These are phyloP conservation scores for Abscondita cerata DNA, from an alignment of 2,888 invertebrate species.

Conservation along the genomic window DNA sequence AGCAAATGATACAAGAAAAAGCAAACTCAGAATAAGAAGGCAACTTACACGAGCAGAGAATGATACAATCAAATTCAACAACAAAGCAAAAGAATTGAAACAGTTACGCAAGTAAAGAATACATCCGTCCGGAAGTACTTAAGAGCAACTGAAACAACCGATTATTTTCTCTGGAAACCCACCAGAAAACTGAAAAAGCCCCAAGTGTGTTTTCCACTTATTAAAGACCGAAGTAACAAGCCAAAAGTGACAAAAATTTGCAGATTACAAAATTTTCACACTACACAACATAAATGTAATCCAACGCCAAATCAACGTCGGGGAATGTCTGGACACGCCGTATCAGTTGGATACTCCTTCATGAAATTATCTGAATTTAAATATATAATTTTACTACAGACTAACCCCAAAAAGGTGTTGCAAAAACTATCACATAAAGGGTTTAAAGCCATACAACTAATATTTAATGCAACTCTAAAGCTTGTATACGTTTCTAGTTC, in stretches of 20 bases:
- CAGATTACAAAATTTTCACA: not conserved
- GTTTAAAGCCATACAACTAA: not conserved
- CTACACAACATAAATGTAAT: not conserved
- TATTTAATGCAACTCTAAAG: not conserved
- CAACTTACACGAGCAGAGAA: not conserved
- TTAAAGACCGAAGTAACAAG: not conserved
- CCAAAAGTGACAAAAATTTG: not conserved
- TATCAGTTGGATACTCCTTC: not conserved
- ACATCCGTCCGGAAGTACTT: not conserved
- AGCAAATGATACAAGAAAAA: not conserved
- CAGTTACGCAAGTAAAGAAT: not conserved
- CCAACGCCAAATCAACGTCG: not conserved
- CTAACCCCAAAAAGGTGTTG: not conserved
- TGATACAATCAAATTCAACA: not conserved
- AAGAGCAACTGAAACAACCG: not conserved
- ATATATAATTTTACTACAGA: not conserved
- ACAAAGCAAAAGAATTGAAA: not conserved
- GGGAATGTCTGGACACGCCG: not conserved
- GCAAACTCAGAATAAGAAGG: not conserved
- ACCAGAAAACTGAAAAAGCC: slow-evolving; percentile 6
- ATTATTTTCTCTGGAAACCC: not conserved
- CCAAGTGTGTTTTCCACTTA: not conserved
- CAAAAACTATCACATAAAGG: not conserved
- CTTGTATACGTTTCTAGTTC: not conserved
- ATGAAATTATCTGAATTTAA: not conserved